phyloP scores from a whole-genome alignment of 2,113 vertebrate species.

The Lonchura striata region DNA sequence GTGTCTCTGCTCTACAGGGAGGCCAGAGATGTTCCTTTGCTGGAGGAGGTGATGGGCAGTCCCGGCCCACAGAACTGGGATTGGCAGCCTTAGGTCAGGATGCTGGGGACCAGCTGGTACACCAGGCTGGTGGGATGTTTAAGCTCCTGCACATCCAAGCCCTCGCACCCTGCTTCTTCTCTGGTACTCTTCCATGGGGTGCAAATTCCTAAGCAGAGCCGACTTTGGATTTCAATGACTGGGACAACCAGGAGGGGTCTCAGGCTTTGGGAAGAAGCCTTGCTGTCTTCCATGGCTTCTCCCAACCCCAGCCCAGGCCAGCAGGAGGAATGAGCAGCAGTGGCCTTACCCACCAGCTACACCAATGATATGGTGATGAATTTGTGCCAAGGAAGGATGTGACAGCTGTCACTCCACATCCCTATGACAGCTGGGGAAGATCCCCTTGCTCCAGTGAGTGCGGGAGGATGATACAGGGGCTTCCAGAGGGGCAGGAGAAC shows the following conservation, averaged over 20 bases:
- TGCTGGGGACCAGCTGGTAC: not conserved
- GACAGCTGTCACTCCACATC: not conserved
- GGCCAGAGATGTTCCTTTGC: not conserved
- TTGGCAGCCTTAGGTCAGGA: not conserved
- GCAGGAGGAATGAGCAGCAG: not conserved
- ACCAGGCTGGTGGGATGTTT: not conserved
- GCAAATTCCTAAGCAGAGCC: not conserved
- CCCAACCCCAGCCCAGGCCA: not conserved
- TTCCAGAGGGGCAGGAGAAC: not conserved
- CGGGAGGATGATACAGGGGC: not conserved
- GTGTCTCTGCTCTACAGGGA: rapidly evolving
- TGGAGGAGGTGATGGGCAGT: not conserved
- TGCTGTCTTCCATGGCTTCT: not conserved
- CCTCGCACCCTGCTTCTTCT: rapidly evolving
- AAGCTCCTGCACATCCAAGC: not conserved
- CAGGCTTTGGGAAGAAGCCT: not conserved
- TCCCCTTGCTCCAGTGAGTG: not conserved
- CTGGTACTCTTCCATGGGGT: not conserved
- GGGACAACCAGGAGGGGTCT: not conserved
- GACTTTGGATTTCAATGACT: not conserved
- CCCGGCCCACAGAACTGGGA: not conserved
- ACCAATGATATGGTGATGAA: rapidly evolving
- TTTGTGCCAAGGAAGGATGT: not conserved
- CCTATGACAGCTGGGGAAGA: not conserved
- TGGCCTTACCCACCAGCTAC: not conserved